These are phyloP conservation scores for Liodrosophila aerea DNA, from an alignment of 2,888 invertebrate genomes.

Conservation along the genomic window DNA sequence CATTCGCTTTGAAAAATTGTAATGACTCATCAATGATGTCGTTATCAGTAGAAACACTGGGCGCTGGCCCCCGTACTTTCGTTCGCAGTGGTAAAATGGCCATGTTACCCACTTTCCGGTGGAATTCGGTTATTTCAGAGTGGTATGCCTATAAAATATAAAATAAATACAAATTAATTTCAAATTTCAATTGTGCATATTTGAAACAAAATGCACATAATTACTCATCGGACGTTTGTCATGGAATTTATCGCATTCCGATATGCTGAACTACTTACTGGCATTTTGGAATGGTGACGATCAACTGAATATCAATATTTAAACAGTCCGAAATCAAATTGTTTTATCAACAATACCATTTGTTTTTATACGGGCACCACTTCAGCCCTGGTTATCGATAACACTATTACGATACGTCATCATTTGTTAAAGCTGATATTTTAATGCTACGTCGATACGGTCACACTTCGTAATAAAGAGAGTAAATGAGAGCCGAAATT, in stretches of 20 bases:
- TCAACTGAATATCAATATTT: constrained; percentile 35
- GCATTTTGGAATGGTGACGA: constrained; percentile 32
- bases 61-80: constrained; percentile 95
- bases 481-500: too few species aligned
- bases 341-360: constrained; percentile 28
- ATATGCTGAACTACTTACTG: constrained; percentile 51
- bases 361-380: not conserved
- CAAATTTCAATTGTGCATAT: too few species aligned
- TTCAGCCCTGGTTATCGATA: constrained; percentile 24
- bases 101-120: constrained; percentile 93
- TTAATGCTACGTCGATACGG: constrained; percentile 7
- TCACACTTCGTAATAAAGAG: too few species aligned
- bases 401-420: not conserved
- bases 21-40: constrained; percentile 99
- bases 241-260: too few species aligned
- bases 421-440: not conserved
- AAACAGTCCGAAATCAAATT: constrained; percentile 23
- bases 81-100: constrained; percentile 96
- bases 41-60: constrained; percentile 86
- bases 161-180: constrained; percentile 4
- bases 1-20: constrained; percentile 98
- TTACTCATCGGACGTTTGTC: too few species aligned
- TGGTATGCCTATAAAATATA: constrained; percentile 91
- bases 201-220: too few species aligned
- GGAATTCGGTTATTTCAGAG: constrained; percentile 90